A percentile compares a stretch with the other conserved stretches of the same genome.
Evolutionary conservation across 2,888 invertebrate genomes (phyloP).

Genomic region (Rhagonycha fulva): DNA sequence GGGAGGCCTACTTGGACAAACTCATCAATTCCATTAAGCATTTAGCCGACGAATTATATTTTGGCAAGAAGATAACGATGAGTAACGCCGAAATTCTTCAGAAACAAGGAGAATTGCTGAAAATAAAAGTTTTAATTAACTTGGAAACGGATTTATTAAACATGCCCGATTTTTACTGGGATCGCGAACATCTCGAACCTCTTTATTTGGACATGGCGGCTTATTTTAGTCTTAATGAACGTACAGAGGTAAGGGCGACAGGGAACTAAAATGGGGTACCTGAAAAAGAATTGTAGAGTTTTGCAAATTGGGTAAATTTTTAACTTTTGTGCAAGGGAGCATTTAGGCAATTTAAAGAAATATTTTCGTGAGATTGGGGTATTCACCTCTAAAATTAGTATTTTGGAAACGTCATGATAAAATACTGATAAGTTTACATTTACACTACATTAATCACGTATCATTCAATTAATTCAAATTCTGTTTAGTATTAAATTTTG

Average conservation of each 20-base stretch:
- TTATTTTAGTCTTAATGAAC: constrained; percentile 82
- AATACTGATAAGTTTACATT: no score
- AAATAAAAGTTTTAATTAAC: constrained; percentile 86
- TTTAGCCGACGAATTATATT: constrained; percentile 78
- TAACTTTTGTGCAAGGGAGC: no score
- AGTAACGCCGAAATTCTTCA: constrained; percentile 72
- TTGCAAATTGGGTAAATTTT: not conserved
- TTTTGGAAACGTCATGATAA: no score
- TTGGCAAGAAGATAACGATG: constrained; percentile 72
- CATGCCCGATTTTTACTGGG: constrained; percentile 98
- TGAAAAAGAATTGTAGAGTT: not conserved
- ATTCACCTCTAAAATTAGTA: no score
- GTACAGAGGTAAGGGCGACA: constrained; percentile 72
- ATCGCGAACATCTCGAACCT: constrained; percentile 84
- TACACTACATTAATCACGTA: no score
- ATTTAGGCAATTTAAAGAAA: no score
- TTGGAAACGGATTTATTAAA: constrained; percentile 92
- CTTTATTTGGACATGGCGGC: constrained; percentile 81
- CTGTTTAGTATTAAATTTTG: no score
- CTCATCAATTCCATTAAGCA: constrained; percentile 84
- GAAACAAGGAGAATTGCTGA: constrained; percentile 87
- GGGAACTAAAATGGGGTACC: no score
- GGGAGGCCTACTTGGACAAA: constrained; percentile 85
- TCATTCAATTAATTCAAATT: no score
- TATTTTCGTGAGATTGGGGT: no score